Conservation (phyloP, 2,888 invertebrate species). For the Minunthozetes semirufus region DNA sequence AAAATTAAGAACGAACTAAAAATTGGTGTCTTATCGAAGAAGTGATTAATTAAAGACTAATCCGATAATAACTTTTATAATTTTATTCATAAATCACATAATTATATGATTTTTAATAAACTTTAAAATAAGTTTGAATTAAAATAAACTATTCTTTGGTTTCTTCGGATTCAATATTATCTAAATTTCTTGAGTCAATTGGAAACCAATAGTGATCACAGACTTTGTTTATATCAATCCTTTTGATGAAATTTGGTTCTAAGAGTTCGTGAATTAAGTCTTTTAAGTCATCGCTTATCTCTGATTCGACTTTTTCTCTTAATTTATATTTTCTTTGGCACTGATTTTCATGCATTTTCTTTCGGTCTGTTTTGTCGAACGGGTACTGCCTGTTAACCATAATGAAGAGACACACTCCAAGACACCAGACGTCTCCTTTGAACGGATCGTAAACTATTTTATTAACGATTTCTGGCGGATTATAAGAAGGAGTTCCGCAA, state of each 20-base stretch:
- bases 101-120: no score
- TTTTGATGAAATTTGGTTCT: conserved; percentile 46
- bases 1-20: not conserved
- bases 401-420: conserved; percentile 52
- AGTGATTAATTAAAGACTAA: not conserved
- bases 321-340: conserved; percentile 23
- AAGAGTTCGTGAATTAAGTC: conserved; percentile 46
- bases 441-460: conserved; percentile 35
- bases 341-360: conserved; percentile 49
- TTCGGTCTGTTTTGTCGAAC: conserved; percentile 49
- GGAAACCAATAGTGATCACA: conserved; percentile 33
- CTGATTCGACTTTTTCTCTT: not conserved
- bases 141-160: no score
- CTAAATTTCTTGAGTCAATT: not conserved
- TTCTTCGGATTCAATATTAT: not conserved
- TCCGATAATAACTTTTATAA: no score
- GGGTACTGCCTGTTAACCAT: conserved; percentile 51
- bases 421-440: conserved; percentile 49
- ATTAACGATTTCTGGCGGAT: conserved; percentile 37
- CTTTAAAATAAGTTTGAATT: no score
- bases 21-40: not conserved
- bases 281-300: conserved; percentile 41
- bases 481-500: conserved; percentile 37
- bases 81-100: not conserved
- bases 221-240: conserved; percentile 35